Conservation (phyloP, 2,797 vertebrate genomes). For the Ptychadena robeensis region DNA sequence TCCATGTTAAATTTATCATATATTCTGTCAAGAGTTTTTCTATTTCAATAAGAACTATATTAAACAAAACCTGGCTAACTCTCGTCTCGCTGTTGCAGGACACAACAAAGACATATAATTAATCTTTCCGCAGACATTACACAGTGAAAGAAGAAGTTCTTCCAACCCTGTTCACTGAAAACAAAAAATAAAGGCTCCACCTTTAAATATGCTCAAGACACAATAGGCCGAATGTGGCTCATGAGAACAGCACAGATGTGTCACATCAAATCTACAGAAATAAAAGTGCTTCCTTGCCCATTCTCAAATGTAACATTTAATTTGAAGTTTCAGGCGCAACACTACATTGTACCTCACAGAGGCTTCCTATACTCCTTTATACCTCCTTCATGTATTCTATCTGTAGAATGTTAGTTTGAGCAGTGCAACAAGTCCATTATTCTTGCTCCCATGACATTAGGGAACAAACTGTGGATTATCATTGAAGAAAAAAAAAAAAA, state of each 20-base stretch:
- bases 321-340: conserved; percentile 47
- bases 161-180: conserved; percentile 38
- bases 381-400: conserved; percentile 54
- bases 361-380: conserved; percentile 46
- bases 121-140: conserved; percentile 48
- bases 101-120: conserved; percentile 59
- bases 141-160: conserved; percentile 36
- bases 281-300: conserved; percentile 54
- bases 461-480: not conserved
- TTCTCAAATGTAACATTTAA: conserved; percentile 49
- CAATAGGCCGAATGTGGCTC: conserved; percentile 47
- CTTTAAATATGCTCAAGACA: conserved; percentile 45
- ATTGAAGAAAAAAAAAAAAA: not conserved
- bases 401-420: conserved; percentile 33
- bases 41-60: conserved; percentile 73
- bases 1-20: conserved; percentile 80
- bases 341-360: conserved; percentile 56
- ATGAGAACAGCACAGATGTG: conserved; percentile 38
- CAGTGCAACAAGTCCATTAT: conserved; percentile 35
- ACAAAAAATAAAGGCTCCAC: conserved; percentile 23
- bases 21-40: conserved; percentile 76
- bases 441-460: conserved; percentile 20
- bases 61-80: conserved; percentile 65
- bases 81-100: conserved; percentile 64
- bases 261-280: conserved; percentile 49